Percentiles rank a stretch among this genome's conserved stretches.
Evolutionary conservation across 1,140 invertebrate genomes (phyloP).

Genomic region (Drosophila tsacasi): DNA sequence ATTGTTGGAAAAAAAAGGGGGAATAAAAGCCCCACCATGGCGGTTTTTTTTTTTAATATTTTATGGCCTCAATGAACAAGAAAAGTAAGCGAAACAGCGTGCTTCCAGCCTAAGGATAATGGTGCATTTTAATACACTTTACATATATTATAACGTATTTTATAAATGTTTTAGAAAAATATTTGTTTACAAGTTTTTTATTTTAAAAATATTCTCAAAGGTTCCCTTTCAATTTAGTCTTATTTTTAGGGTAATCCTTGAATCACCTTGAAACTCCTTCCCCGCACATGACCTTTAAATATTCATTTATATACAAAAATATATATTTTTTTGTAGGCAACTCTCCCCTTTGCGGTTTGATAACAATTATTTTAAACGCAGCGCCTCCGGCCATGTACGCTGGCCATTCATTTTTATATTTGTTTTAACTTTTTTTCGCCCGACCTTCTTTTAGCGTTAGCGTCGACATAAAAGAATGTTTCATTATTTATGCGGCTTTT

Average conservation of each 20-base stretch:
- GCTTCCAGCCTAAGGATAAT: neutral
- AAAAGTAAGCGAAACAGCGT: neutral
- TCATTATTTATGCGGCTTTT: slow-evolving; percentile 68
- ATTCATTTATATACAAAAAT: slow-evolving; percentile 15
- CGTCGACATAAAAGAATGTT: slow-evolving; percentile 53
- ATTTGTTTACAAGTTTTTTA: too few species aligned
- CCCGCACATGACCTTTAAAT: slow-evolving; percentile 2
- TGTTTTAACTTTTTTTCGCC: slow-evolving; percentile 39
- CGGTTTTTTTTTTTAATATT: slow-evolving; percentile 45
- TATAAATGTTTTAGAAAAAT: neutral
- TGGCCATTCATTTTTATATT: slow-evolving; percentile 64
- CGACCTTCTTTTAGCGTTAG: slow-evolving; percentile 28
- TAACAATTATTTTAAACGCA: slow-evolving; percentile 53
- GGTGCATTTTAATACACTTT: neutral
- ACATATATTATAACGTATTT: neutral
- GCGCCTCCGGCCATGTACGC: slow-evolving; percentile 47
- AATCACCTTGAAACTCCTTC: neutral
- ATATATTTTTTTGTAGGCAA: slow-evolving; percentile 15
- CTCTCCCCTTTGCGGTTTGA: slow-evolving; percentile 12
- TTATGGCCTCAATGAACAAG: neutral
- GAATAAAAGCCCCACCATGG: slow-evolving; percentile 10
- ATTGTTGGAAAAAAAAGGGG: neutral
- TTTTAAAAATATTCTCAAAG: too few species aligned
- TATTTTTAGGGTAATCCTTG: neutral
- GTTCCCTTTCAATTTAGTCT: neutral